Base-by-base conservation (phyloP, 2,113 vertebrate species). In the Gila orcuttii region DNA sequence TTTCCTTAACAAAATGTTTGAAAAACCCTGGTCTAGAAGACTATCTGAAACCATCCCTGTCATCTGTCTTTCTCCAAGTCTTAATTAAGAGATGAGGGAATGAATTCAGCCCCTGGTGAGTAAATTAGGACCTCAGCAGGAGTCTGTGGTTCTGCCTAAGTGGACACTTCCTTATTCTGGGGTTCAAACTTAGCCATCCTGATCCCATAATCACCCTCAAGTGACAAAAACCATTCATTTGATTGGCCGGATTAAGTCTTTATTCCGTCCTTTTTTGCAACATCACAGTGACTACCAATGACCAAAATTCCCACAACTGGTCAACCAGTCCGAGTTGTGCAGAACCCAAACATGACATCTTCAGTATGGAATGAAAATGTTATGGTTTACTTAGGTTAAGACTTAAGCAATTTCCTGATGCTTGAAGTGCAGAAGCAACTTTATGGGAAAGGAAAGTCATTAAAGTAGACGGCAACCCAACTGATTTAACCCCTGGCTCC, bases 131-230 rank as follows among this genome's bases (percentile, higher is more conserved):
- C 57, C 39, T 12, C 62, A 59, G 47, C 28, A 5, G 68, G 66
- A 86, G 75, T 64, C 68, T 28, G 60, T 47, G 19, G 83, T 91
- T 93, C 89, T 87, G 87, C 86, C 85, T 84, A 85, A 74, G 23
- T 60, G 84, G 86, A 90, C 76, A 86, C 82, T 83, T 86, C 88
- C 84, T 86, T 60, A 50, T 75, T 69, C 68, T 89, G 77, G 75
- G 79, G 68, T 55, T 92, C 89, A 89, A 86, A 86, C 87, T 86
- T 71, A 55, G 84, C 75, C 86, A 85, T 85, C 31, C 52, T 86
- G 90, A 90, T 88, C 82, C 42, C n/a, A 86, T 92, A 92, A 93
- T 92, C 89, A 66, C 87, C 89, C 79, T 91, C 89, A 91, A 91
- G 88, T 94, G 92, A 90, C 90, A 92, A 92, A 93, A 90, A 74